Conservation (phyloP, 2,113 vertebrate genomes). For the Takifugu bimaculatus region DNA sequence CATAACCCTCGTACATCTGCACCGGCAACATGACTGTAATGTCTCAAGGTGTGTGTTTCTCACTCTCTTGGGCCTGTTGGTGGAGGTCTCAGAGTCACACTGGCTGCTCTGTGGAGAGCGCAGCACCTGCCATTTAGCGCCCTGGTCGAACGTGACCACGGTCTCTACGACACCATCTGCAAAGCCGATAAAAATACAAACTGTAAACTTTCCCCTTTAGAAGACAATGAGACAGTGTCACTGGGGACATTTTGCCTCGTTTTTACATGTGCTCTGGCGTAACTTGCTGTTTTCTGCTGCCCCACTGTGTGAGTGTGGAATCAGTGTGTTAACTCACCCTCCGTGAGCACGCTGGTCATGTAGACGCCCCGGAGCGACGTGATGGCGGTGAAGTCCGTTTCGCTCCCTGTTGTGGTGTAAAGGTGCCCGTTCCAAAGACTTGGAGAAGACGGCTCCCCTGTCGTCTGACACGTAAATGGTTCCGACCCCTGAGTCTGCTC, state of each 20-base stretch:
- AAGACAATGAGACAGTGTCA: no score
- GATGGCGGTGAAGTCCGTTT: conserved; percentile 90
- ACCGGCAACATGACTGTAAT: no score
- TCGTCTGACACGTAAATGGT: conserved; percentile 92
- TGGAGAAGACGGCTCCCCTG: conserved; percentile 89
- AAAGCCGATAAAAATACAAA: conserved; percentile 2
- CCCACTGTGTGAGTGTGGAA: no score
- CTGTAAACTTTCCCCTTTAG: neutral
- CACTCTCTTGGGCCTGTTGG: conserved; percentile 63
- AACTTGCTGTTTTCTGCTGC: no score
- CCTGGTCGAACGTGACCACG: conserved; percentile 88
- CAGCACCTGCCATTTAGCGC: conserved; percentile 84
- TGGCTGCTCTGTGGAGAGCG: conserved; percentile 78
- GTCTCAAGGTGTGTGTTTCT: conserved; percentile 13
- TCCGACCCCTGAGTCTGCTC: conserved; percentile 83
- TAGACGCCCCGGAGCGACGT: conserved; percentile 88
- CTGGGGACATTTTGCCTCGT: no score
- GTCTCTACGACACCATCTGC: conserved; percentile 84
- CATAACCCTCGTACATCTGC: no score
- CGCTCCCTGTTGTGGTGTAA: conserved; percentile 84
- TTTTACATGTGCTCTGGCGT: no score
- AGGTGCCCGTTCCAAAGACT: conserved; percentile 88
- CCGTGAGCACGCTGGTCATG: conserved; percentile 85
- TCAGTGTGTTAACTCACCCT: conserved; percentile 69
- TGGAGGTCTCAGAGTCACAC: conserved; percentile 72